These are phyloP conservation scores for Cylas formicarius DNA, from an alignment of 1,140 invertebrate species.

Conservation along the genomic window DNA sequence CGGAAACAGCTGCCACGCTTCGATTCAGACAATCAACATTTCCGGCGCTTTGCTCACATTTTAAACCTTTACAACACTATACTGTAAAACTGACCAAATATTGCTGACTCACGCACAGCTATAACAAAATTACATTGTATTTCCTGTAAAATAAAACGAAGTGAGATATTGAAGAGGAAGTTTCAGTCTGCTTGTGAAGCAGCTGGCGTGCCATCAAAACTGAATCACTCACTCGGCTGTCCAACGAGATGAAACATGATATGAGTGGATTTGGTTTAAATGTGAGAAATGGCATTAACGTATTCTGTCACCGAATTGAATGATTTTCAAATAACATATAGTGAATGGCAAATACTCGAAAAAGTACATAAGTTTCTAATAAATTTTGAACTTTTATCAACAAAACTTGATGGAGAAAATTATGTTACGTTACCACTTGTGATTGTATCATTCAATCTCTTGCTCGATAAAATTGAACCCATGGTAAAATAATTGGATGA, in stretches of 20 bases:
- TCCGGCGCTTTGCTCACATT: slow-evolving; percentile 12
- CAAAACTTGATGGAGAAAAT: slow-evolving; percentile 35
- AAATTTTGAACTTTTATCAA: slow-evolving; percentile 35
- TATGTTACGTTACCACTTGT: slow-evolving; percentile 35
- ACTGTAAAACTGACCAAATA: slow-evolving; percentile 13
- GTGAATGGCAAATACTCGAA: slow-evolving; percentile 32
- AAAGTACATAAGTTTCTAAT: slow-evolving; percentile 36
- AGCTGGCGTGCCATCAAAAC: slow-evolving; percentile 20
- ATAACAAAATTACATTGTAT: slow-evolving; percentile 28
- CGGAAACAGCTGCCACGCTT: slow-evolving; percentile 8
- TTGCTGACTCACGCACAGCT: slow-evolving; percentile 31
- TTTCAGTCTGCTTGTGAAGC: slow-evolving; percentile 34
- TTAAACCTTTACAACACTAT: slow-evolving; percentile 11
- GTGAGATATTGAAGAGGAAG: slow-evolving; percentile 23
- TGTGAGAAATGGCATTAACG: no score
- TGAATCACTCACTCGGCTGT: slow-evolving; percentile 12
- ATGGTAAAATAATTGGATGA: slow-evolving; percentile 29
- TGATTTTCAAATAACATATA: slow-evolving; percentile 30
- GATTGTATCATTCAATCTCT: slow-evolving; percentile 36
- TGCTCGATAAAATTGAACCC: slow-evolving; percentile 38
- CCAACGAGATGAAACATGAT: slow-evolving; percentile 23
- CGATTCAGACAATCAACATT: slow-evolving; percentile 13
- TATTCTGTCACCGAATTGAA: slow-evolving; percentile 33
- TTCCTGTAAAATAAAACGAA: slow-evolving; percentile 33
- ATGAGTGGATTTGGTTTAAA: no score